These are phyloP conservation scores for Ploceus nigricollis DNA, from an alignment of 2,113 vertebrate species.

Conservation along the genomic window DNA sequence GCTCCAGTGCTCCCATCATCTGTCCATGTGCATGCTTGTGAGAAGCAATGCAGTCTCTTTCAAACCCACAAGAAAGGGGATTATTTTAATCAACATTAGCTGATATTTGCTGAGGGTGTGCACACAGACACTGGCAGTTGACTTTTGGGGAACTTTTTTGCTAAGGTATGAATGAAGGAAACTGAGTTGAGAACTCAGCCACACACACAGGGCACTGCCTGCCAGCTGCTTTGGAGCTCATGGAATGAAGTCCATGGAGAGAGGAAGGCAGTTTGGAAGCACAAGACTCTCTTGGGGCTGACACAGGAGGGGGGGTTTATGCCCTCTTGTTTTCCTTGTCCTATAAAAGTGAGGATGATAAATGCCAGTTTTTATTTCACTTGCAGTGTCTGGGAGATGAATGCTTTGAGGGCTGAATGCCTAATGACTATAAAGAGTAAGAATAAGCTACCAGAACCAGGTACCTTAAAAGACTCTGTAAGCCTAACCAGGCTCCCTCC, in stretches of 20 bases:
- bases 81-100: not conserved
- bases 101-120: not conserved
- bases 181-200: not conserved
- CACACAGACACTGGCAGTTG: rapidly evolving
- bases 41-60: not conserved
- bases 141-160: not conserved
- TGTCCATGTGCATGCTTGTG: rapidly evolving
- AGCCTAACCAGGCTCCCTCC: not conserved
- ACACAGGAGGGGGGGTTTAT: not conserved
- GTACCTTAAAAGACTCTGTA: not conserved
- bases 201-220: rapidly evolving
- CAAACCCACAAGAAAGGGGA: not conserved
- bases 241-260: not conserved
- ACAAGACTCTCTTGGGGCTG: not conserved
- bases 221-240: not conserved
- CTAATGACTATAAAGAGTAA: not conserved
- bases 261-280: not conserved
- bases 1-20: not conserved
- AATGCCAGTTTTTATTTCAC: not conserved
- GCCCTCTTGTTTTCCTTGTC: not conserved
- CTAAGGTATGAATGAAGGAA: rapidly evolving
- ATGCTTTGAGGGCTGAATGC: not conserved
- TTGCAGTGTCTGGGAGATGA: not conserved
- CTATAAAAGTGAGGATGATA: not conserved
- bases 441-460: not conserved